A percentile compares a stretch with the other conserved stretches of the same genome.
Evolutionary conservation across 2,113 vertebrate genomes (phyloP).

Genomic region (Heterocephalus glaber): DNA sequence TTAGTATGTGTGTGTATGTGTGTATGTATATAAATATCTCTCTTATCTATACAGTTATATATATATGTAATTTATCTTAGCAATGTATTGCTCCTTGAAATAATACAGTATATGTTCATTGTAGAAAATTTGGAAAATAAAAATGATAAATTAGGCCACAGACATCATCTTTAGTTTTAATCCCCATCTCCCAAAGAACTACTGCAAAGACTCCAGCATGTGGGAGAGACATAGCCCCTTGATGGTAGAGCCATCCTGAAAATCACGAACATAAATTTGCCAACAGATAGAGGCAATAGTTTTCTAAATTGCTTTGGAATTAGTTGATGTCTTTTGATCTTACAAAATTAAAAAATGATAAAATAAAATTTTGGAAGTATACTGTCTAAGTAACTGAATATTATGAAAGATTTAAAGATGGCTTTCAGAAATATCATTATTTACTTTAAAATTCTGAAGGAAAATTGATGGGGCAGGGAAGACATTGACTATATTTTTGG

Average conservation of each 20-base stretch:
- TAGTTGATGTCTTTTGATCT: neutral
- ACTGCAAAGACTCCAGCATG: neutral
- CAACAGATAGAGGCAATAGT: neutral
- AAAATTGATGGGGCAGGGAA: neutral
- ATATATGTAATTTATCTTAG: neutral
- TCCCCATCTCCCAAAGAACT: neutral
- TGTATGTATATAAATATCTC: neutral
- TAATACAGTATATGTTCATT: neutral
- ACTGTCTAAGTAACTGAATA: neutral
- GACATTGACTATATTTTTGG: neutral
- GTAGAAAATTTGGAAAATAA: neutral
- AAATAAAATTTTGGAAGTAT: neutral
- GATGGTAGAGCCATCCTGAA: neutral
- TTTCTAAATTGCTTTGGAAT: slow-evolving; percentile 37
- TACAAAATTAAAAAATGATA: neutral
- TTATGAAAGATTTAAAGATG: neutral
- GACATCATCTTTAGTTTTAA: neutral
- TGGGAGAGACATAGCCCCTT: no score
- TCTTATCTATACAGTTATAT: neutral
- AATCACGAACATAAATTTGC: neutral
- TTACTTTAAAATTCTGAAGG: neutral
- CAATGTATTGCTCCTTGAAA: neutral
- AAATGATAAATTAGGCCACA: neutral
- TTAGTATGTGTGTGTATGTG: neutral
- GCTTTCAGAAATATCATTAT: neutral